phyloP scores from a whole-genome alignment of 53 echinoderm and acorn worm genomes.

The Pentamera pediparva region DNA sequence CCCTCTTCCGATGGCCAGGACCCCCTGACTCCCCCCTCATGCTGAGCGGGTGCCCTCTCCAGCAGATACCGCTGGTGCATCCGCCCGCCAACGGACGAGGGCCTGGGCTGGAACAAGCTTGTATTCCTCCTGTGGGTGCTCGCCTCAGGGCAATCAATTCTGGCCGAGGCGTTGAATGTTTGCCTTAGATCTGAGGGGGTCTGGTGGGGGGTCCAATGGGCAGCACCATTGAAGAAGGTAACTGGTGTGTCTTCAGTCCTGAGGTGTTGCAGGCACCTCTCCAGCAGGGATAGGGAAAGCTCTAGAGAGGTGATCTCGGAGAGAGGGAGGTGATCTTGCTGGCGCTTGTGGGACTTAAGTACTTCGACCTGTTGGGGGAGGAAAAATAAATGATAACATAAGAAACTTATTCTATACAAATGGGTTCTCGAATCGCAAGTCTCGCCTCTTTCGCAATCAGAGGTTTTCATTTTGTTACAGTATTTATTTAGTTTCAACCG shows the following conservation, averaged over 20 bases:
- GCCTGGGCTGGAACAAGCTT: not conserved
- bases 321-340: constrained; percentile 2
- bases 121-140: not conserved
- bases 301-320: constrained; percentile 11
- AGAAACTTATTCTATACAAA: too few relatives aligned
- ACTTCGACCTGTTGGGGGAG: constrained; percentile 11
- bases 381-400: too few relatives aligned
- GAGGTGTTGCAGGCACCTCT: constrained; percentile 16
- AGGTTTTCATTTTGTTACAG: too few relatives aligned
- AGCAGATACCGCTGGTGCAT: too few relatives aligned
- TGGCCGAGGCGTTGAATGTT: constrained; percentile 1
- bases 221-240: not conserved
- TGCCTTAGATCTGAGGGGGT: constrained; percentile 12
- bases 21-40: too few relatives aligned
- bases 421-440: too few relatives aligned
- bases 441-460: too few relatives aligned
- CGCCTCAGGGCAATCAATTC: not conserved
- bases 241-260: not conserved
- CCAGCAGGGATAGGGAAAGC: constrained; percentile 9
- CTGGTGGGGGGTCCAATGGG: not conserved
- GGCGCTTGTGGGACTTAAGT: constrained; percentile 2
- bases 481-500: constrained; percentile 18
- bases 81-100: too few relatives aligned
- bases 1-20: not conserved
- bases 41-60: too few relatives aligned